Percentiles rank a stretch among this genome's conserved stretches.
phyloP scores from a whole-genome alignment of 2,797 vertebrate species.

The Hephaestus fuliginosus region DNA sequence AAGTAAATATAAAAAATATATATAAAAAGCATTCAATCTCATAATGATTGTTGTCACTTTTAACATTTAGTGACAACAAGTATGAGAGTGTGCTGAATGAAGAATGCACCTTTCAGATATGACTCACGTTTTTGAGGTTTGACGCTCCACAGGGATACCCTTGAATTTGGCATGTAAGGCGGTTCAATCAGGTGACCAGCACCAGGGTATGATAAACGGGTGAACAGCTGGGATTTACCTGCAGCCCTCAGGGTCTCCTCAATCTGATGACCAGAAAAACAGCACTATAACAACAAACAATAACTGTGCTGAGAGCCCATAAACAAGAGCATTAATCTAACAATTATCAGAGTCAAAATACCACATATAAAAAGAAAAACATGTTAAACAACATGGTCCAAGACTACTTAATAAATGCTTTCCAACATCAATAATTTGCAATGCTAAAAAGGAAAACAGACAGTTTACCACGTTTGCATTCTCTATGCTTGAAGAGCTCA shows the following conservation, averaged over 20 bases:
- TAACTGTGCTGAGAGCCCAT: neutral
- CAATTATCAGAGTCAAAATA: neutral
- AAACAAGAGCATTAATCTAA: neutral
- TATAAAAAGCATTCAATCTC: neutral
- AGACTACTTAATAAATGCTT: neutral
- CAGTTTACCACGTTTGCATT: slow-evolving; percentile 70
- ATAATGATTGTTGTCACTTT: neutral
- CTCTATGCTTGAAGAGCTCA: slow-evolving; percentile 50
- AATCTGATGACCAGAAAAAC: slow-evolving; percentile 63
- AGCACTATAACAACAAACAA: neutral
- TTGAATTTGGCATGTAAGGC: slow-evolving; percentile 80
- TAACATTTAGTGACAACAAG: neutral
- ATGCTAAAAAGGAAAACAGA: neutral
- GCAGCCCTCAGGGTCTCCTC: slow-evolving; percentile 61
- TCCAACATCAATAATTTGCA: neutral
- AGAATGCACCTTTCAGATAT: neutral
- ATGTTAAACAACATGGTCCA: neutral
- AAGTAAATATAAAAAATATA: neutral
- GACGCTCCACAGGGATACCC: slow-evolving; percentile 60
- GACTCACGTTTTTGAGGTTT: slow-evolving; percentile 74
- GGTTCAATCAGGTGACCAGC: slow-evolving; percentile 90
- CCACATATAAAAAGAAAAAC: neutral
- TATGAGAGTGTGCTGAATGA: neutral
- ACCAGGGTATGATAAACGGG: slow-evolving; percentile 82
- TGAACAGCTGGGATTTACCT: slow-evolving; percentile 79